Conservation (phyloP, 2,888 invertebrate species). For the Galerucella calmariensis region DNA sequence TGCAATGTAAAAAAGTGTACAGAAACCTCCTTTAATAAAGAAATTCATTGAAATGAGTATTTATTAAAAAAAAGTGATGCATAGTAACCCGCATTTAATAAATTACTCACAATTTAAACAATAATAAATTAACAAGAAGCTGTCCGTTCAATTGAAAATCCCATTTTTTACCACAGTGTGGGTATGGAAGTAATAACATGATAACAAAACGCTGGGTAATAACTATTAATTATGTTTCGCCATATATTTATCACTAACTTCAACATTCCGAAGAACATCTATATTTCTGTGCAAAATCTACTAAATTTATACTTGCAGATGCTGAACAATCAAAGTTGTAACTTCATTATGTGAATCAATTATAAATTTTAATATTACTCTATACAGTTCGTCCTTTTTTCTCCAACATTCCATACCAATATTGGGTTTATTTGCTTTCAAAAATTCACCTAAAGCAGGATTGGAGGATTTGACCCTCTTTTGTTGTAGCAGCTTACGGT, state of each 20-base stretch:
- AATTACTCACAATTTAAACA: no score
- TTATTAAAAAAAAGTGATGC: no score
- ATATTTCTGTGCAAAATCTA: not conserved
- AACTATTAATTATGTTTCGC: not conserved
- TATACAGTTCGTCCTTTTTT: no score
- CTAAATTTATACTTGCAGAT: not conserved
- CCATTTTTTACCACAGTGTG: not conserved
- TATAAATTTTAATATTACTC: no score
- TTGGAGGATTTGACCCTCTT: constrained; percentile 31
- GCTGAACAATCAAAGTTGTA: not conserved
- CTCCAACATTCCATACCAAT: not conserved
- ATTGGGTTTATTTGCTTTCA: no score
- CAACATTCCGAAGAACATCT: not conserved
- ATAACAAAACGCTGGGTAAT: not conserved
- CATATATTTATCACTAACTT: constrained; percentile 1
- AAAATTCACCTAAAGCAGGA: no score
- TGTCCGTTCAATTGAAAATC: not conserved
- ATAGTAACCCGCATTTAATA: no score
- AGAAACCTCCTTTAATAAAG: no score
- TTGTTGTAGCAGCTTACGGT: constrained; percentile 29
- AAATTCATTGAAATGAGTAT: no score
- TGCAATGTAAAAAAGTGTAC: no score
- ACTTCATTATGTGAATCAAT: no score
- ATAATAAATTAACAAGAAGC: no score
- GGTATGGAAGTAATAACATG: not conserved